These are phyloP conservation scores for Acanthosoma haemorrhoidale DNA, from an alignment of 2,888 invertebrate genomes.

Conservation along the genomic window DNA sequence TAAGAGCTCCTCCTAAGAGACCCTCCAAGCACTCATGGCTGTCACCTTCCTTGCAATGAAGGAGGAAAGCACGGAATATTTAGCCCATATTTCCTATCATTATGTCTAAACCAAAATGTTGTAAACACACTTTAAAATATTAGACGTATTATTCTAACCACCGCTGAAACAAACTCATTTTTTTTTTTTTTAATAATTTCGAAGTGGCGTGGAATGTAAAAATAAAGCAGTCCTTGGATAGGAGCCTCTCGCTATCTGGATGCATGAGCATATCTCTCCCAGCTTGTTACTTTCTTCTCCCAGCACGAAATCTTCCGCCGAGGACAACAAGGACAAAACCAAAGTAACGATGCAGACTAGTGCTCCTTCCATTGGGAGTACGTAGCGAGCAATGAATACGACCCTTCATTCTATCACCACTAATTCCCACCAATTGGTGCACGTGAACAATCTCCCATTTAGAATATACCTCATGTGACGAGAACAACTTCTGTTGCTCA, in stretches of 20 bases:
- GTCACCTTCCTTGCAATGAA: too few species aligned
- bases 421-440: background rate
- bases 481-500: too few species aligned
- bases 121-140: too few species aligned
- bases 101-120: too few species aligned
- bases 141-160: too few species aligned
- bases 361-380: background rate
- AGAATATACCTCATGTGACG: too few species aligned
- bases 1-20: too few species aligned
- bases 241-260: background rate
- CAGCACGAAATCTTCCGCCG: background rate
- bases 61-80: too few species aligned
- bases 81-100: too few species aligned
- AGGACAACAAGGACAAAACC: background rate
- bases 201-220: background rate
- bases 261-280: background rate
- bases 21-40: too few species aligned
- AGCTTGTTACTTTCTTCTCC: background rate
- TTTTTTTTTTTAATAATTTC: too few species aligned
- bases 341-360: background rate
- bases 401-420: background rate
- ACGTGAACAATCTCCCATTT: background rate
- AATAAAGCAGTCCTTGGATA: background rate
- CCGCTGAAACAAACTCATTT: too few species aligned
- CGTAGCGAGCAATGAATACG: background rate